Percentiles rank a stretch among this genome's conserved stretches.
Evolutionary conservation across 2,113 vertebrate genomes (phyloP).

Genomic region (Motacilla tschutschensis): DNA sequence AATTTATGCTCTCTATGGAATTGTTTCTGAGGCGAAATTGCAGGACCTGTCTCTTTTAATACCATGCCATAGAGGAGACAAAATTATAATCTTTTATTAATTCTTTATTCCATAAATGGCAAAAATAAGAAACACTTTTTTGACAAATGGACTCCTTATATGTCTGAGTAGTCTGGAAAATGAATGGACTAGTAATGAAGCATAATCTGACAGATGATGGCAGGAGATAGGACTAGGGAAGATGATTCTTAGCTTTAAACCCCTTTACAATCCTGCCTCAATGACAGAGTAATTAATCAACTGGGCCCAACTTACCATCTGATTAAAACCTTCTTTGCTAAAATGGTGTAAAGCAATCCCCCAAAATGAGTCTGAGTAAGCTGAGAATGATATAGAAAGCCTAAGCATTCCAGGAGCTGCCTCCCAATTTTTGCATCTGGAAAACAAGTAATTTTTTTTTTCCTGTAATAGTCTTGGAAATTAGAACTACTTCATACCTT

Average conservation of each 20-base stretch:
- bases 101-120: neutral
- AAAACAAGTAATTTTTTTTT: neutral
- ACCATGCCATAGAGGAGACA: neutral
- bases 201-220: slow-evolving; percentile 50
- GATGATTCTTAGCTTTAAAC: slow-evolving; percentile 39
- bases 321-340: slow-evolving; percentile 54
- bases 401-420: neutral
- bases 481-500: neutral
- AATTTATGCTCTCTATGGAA: neutral
- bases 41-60: neutral
- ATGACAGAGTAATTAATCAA: slow-evolving; percentile 57
- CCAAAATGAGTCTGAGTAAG: slow-evolving; percentile 10
- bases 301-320: slow-evolving; percentile 29
- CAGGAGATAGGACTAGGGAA: slow-evolving; percentile 36
- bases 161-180: slow-evolving; percentile 35
- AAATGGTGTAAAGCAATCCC: neutral
- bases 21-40: neutral
- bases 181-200: slow-evolving; percentile 39
- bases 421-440: neutral
- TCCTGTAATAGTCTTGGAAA: neutral
- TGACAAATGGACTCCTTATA: neutral
- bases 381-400: neutral
- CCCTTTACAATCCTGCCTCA: slow-evolving; percentile 32
- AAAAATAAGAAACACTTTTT: slow-evolving; percentile 16
- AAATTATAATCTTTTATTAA: neutral